Evolutionary conservation across 1,140 invertebrate species (phyloP), one percentile per base, ranked within the genome.

Genomic region (Neelides sp.): DNA sequence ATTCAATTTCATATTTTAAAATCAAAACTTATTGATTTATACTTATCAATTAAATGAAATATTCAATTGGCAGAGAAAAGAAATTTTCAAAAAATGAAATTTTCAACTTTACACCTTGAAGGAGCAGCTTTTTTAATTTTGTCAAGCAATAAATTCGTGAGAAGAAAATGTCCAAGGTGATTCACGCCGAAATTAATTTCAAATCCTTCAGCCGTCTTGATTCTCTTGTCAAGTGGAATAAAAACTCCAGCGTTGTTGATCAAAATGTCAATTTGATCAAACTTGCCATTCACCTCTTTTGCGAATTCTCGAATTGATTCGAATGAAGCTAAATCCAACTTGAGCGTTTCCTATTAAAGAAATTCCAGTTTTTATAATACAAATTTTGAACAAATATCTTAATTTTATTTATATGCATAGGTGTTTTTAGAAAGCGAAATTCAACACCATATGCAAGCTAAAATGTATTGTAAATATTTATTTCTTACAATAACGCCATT

Each of bases 131-230:
- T 66, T 65, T 74, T 78, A 8, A 91, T 65, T 17, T 73, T 66
- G 12, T 83, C 78, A 26, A 85, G 59, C 8, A 93, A 69, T 15
- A 87, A 69, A 65, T 82, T 77, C 1, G 85, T 91, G 1, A 93
- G 66, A n/a, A 88, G 68, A 64, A 89, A 91, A 63, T 89, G 87
- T 13, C 82, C 82, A 32, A 87, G 69, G 62, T 87, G 79, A 69
- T 86, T 86, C 0, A 82, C 77, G 12, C 79, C 82, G 66, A 86
- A 78, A 65, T 85, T 79, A 32, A 79, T 77, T 69, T 92, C 87
- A 69, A 83, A 85, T 0, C 83, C 84, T 68, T 92, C 86, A 58
- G 74, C 67, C 1, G 85, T 90, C 42, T 66, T 66, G 1, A 64
- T 58, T n/a, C 69, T 62, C 42, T 69, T 58, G 41, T 64, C 68